Conservation (phyloP, 2,888 invertebrate genomes). For the Heteropelma amictum region DNA sequence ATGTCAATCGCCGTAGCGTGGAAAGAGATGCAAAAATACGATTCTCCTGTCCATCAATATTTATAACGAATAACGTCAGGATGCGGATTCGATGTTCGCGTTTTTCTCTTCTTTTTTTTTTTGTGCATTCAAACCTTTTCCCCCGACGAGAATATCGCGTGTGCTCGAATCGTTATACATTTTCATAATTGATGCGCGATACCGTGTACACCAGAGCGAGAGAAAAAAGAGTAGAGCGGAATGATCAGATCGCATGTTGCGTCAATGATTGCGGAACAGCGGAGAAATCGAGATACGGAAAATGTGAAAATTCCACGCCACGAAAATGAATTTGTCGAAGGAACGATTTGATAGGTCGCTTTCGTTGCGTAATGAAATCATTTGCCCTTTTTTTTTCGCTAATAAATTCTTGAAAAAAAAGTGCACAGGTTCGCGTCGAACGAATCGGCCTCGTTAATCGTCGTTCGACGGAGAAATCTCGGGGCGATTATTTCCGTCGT, state of each 20-base stretch:
- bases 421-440: too few species aligned
- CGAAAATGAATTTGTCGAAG: not conserved
- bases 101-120: not conserved
- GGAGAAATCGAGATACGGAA: not conserved
- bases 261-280: not conserved
- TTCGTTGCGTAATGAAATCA: too few species aligned
- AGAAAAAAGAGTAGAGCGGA: not conserved
- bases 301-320: not conserved
- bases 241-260: conserved; percentile 32
- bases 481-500: too few species aligned
- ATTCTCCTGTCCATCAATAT: not conserved
- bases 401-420: too few species aligned
- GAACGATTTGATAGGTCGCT: conserved; percentile 2
- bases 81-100: not conserved
- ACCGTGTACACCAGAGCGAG: not conserved
- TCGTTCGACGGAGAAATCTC: not conserved
- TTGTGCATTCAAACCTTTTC: not conserved
- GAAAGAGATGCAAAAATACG: too few species aligned
- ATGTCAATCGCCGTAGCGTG: too few species aligned
- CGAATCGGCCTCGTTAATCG: too few species aligned
- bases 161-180: conserved; percentile 34
- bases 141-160: conserved; percentile 37
- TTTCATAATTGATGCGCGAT: conserved; percentile 36
- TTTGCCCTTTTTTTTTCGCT: too few species aligned
- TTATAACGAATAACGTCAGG: conserved; percentile 2